Evolutionary conservation across 2,797 vertebrate species (phyloP).

Genomic region (Chrysocyon brachyurus): DNA sequence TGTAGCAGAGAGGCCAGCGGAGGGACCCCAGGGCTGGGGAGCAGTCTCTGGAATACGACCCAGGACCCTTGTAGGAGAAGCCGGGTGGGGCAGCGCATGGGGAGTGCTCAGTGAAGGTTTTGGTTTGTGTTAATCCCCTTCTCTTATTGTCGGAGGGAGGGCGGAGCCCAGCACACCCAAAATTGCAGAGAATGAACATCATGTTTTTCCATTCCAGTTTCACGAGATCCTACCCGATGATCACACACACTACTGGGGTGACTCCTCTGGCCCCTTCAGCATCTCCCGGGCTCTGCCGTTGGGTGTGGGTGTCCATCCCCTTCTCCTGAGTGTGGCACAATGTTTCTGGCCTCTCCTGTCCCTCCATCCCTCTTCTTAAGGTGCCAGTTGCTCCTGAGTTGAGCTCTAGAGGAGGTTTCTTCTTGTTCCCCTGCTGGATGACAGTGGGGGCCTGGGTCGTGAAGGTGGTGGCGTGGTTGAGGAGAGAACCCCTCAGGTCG

Average conservation of each 20-base stretch:
- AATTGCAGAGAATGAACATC: neutral
- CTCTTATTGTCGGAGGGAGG: neutral
- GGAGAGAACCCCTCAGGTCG: neutral
- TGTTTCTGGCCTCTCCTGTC: neutral
- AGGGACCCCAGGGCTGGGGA: neutral
- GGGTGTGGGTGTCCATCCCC: neutral
- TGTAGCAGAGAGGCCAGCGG: too few relatives aligned
- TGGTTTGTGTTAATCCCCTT: neutral
- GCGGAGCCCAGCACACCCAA: neutral
- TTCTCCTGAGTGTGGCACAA: neutral
- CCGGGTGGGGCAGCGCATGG: too few relatives aligned
- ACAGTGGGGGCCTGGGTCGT: neutral
- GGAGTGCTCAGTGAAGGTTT: neutral
- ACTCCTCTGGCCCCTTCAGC: neutral
- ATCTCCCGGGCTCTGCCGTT: neutral
- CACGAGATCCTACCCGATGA: neutral
- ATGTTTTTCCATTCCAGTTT: neutral
- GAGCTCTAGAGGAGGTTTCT: neutral
- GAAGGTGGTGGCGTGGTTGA: rapidly evolving
- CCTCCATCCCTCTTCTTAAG: neutral
- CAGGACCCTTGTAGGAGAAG: neutral
- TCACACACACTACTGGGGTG: neutral
- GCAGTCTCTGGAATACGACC: neutral
- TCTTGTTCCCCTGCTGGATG: neutral
- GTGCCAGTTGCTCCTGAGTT: neutral